Conservation (phyloP, 2,888 invertebrate genomes). For the Pemphredon lugubris region DNA sequence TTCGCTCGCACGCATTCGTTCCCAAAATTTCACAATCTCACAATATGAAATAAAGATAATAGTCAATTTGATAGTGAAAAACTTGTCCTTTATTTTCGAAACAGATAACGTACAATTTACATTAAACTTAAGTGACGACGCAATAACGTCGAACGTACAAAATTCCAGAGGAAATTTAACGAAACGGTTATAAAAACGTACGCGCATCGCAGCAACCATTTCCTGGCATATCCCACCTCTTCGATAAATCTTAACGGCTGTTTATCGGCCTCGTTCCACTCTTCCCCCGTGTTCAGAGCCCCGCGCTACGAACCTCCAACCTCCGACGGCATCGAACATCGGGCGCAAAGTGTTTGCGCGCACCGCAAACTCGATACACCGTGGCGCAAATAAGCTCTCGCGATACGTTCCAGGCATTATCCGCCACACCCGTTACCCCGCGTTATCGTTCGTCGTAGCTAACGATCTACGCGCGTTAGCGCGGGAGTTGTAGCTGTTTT, state of each 20-base stretch:
- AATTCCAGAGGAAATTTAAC: too few species aligned
- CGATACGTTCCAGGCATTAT: slow-evolving; percentile 52
- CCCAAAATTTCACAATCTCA: too few species aligned
- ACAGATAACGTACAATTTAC: too few species aligned
- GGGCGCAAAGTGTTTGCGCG: slow-evolving; percentile 44
- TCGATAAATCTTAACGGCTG: slow-evolving; percentile 50
- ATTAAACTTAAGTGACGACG: too few species aligned
- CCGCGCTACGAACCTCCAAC: slow-evolving; percentile 24
- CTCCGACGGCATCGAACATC: slow-evolving; percentile 29
- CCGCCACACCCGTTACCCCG: slow-evolving; percentile 54
- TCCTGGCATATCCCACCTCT: slow-evolving; percentile 39
- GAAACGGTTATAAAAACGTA: too few species aligned
- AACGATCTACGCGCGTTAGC: slow-evolving; percentile 41
- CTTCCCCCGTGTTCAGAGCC: slow-evolving; percentile 50
- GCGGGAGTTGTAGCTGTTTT: slow-evolving; percentile 33
- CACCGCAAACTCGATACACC: slow-evolving; percentile 34
- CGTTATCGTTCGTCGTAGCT: slow-evolving; percentile 48
- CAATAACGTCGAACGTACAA: too few species aligned
- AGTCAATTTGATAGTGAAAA: too few species aligned
- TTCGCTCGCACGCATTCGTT: too few species aligned
- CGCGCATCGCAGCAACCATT: slow-evolving; percentile 32
- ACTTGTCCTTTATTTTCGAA: too few species aligned
- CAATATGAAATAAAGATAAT: too few species aligned
- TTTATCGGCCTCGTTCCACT: slow-evolving; percentile 55
- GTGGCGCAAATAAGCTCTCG: slow-evolving; percentile 56